Conservation (phyloP, 2,113 vertebrate genomes). For the Rhinichthys klamathensis region DNA sequence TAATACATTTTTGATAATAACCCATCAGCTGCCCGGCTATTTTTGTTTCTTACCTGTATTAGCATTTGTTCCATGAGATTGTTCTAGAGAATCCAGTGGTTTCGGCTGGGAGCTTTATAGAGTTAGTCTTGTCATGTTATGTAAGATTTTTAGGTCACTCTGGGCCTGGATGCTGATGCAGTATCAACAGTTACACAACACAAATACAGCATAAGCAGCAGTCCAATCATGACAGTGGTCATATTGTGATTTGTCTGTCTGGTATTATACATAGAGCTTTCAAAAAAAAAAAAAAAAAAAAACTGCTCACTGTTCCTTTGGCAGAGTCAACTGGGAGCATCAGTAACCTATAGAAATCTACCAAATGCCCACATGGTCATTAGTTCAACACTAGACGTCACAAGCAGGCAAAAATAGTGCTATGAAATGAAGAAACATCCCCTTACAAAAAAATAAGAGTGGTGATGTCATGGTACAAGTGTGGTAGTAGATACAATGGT, state of each 20-base stretch:
- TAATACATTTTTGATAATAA: not conserved
- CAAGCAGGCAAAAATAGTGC: not conserved
- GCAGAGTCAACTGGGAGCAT: not conserved
- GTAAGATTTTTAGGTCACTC: conserved; percentile 64
- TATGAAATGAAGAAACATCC: not conserved
- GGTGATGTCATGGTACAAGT: not conserved
- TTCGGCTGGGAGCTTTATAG: conserved; percentile 12
- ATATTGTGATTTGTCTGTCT: conserved; percentile 5
- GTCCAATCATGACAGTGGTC: not conserved
- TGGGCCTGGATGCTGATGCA: conserved; percentile 45
- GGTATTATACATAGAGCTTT: not conserved
- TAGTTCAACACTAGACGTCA: not conserved
- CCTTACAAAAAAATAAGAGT: not conserved
- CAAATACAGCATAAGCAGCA: conserved; percentile 20
- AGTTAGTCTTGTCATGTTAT: conserved; percentile 57
- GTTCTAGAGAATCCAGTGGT: conserved; percentile 8
- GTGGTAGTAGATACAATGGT: not conserved
- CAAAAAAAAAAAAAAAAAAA: not conserved
- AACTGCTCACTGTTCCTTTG: not conserved
- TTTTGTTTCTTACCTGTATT: not conserved
- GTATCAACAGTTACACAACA: conserved; percentile 70
- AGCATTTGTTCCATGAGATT: not conserved
- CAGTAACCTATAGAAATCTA: not conserved
- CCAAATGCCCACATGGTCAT: no score
- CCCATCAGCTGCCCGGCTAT: not conserved